Base-by-base conservation (phyloP, 2,113 vertebrate species). In the Labeo catla region DNA sequence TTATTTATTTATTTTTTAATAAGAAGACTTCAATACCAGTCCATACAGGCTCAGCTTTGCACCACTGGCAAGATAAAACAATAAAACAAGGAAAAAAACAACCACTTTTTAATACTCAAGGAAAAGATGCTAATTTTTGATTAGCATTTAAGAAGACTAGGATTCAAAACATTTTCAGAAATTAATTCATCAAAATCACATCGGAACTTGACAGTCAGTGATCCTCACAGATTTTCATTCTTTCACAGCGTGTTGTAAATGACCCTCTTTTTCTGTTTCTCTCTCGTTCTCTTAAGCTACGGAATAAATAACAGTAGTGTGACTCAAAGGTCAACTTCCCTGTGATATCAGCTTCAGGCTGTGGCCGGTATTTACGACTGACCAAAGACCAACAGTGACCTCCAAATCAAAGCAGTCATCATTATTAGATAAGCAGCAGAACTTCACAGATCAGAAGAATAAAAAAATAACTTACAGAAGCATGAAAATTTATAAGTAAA, bases 311-410 rank as follows among this genome's bases (percentile, higher is more conserved):
- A 80, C 12, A 47, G 36, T 4, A 80, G 21, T 61, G 57, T 3
- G 19, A 80, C 39, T 63, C 19, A 59, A 45, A 80, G 57, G 77
- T 80, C 77, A 61, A 23, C 6, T 45, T 45, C 36, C 21, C 39
- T 80, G 57, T 63, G 36, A 63, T 80, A 80, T 80, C 77, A 80
- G 57, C 57, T 63, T 80, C 12, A 63, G 77, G 57, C 57, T 63
- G 34, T 2, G n/a, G 52, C 3, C 39, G 8, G 57, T 63, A 80
- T 80, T 80, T 61, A 61, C 5, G 12, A 80, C 36, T 80, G 77
- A 80, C 54, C 16, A 43, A 61, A 39, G 28, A 12, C 50, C 8
- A 78, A 57, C 16, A 6, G 4, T 59, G 76, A 57, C 57, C 54
- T 80, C 77, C 21, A 63, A 28, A 63, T n/a, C 36, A 39, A 80